These are phyloP conservation scores for Exephanes ischioxanthus DNA, from an alignment of 2,888 invertebrate genomes.

Conservation along the genomic window DNA sequence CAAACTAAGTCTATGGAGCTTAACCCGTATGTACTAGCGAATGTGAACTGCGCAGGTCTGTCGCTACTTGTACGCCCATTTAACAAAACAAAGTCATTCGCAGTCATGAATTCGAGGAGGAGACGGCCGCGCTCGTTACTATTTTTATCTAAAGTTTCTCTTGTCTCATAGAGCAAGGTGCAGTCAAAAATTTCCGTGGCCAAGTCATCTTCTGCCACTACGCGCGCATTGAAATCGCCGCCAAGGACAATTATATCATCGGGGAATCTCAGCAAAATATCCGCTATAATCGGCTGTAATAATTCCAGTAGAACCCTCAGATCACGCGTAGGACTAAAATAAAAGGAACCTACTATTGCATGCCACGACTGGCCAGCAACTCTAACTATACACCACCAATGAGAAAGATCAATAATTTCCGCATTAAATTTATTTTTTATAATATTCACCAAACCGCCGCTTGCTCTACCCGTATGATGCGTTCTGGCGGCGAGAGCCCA, in stretches of 20 bases:
- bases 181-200: background rate
- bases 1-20: background rate
- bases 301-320: conserved; percentile 1
- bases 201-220: background rate
- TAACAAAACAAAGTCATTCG: conserved; percentile 34
- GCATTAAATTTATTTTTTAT: background rate
- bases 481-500: conserved; percentile 2
- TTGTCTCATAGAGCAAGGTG: background rate
- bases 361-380: conserved; percentile 9
- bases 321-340: conserved; percentile 18
- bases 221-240: conserved; percentile 27
- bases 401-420: conserved; percentile 28
- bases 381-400: conserved; percentile 28
- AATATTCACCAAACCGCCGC: conserved; percentile 38
- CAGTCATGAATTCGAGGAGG: background rate
- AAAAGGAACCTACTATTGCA: conserved; percentile 29
- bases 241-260: conserved; percentile 10
- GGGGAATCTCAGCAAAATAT: background rate
- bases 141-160: conserved; percentile 17
- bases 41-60: conserved; percentile 33
- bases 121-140: background rate
- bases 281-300: background rate
- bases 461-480: conserved; percentile 27
- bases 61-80: conserved; percentile 43
- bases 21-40: background rate